Evolutionary conservation across 2,113 vertebrate genomes (phyloP), one percentile per base, ranked within the genome.

Genomic region (Fregetta grallaria): DNA sequence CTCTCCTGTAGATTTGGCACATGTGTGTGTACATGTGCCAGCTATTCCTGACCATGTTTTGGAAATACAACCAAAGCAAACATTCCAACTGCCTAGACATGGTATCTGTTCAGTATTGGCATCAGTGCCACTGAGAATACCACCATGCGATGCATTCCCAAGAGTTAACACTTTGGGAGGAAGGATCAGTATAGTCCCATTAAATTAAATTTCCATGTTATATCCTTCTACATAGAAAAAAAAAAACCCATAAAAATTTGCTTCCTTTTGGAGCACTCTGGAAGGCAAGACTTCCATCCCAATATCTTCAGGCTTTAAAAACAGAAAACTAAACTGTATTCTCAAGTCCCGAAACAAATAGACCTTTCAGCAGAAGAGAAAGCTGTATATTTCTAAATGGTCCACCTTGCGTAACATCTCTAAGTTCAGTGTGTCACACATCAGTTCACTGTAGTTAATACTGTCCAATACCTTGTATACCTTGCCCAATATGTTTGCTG

Each of bases 31-130:
- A 49, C 12, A 5, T 62, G 18, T 56, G n/a, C 55, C 55, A 75
- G 36, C 15, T 88, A 32, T 91, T 94, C 74, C 62, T 50, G 44
- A 74, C 21, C 65, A 91, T 45, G 13, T 47, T 73, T 75, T 91
- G 74, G 79, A 96, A 97, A 74, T 49, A 29, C 62, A 94, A 68
- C 71, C 18, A 29, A 90, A 80, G 56, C 67, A 88, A 97, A 85
- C 38, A 87, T 53, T 82, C 62, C 47, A 77, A 59, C 68, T 77
- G 83, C 40, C 15, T 15, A 19, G 76, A 45, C 15, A 16, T 70
- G 74, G 38, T 66, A 58, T 58, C 58, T 67, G 58, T 81, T 91
- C n/a, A 15, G 13, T 16, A 32, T 6, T 52, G 55, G 45, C 80
- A 82, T 79, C 49, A 18, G 71, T 36, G 52, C 25, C 75, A 38